Conservation (phyloP, 2,113 vertebrate species). For the Corvus cornix region DNA sequence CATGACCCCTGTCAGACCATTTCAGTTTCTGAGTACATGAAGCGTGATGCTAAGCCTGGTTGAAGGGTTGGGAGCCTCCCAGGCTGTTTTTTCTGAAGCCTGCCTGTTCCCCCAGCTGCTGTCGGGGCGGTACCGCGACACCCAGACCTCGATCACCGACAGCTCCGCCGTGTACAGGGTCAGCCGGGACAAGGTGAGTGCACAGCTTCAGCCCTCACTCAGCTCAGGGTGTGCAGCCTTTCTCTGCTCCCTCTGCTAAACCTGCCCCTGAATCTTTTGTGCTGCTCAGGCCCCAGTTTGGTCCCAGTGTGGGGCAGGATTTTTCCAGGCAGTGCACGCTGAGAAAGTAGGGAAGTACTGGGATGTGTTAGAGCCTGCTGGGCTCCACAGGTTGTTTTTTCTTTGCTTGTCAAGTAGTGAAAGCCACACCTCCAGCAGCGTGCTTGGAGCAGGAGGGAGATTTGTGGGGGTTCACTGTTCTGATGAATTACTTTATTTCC, state of each 20-base stretch:
- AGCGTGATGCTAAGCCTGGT: accelerated
- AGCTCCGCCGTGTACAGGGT: slow-evolving; percentile 83
- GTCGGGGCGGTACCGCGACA: slow-evolving; percentile 83
- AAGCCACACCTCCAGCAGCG: accelerated
- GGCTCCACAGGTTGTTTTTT: accelerated
- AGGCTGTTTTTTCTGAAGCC: neutral
- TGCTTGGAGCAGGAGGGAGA: neutral
- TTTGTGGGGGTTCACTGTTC: neutral
- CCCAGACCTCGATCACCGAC: slow-evolving; percentile 90
- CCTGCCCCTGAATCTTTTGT: accelerated
- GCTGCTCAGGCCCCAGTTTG: neutral
- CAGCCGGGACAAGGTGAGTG: slow-evolving; percentile 79
- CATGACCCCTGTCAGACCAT: accelerated
- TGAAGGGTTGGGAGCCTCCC: neutral
- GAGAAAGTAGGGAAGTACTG: neutral
- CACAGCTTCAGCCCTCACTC: accelerated
- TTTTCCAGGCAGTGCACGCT: accelerated
- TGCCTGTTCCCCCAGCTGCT: slow-evolving; percentile 75
- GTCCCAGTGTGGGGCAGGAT: accelerated
- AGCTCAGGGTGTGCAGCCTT: accelerated
- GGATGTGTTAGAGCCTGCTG: neutral
- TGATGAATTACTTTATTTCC: neutral
- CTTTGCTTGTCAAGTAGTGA: neutral
- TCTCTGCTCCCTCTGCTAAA: neutral
- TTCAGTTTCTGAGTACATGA: accelerated